A percentile compares a stretch with the other conserved stretches of the same genome.
These are phyloP conservation scores for Phymanthus crucifer DNA, from an alignment of 92 coral and sea anemone species.

Conservation along the genomic window DNA sequence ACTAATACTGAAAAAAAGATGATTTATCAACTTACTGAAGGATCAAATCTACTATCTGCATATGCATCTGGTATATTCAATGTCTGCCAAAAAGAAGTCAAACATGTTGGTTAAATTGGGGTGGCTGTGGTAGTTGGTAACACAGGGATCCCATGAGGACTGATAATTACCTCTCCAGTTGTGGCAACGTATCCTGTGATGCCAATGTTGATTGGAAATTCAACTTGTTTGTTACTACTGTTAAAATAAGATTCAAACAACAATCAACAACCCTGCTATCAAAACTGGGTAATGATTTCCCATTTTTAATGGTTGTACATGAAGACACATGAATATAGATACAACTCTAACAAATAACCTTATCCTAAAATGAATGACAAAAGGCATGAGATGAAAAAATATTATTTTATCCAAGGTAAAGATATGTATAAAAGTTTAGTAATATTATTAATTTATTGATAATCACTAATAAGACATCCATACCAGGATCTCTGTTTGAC, in stretches of 20 bases:
- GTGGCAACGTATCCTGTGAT: slow-evolving; percentile 99
- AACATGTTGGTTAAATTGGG: background rate
- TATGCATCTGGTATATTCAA: slow-evolving; percentile 96
- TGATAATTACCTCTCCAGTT: slow-evolving; percentile 83
- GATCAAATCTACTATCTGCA: slow-evolving; percentile 95
- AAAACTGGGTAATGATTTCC: no score
- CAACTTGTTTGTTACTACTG: slow-evolving; percentile 92
- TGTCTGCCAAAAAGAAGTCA: slow-evolving; percentile 54
- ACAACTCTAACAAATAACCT: no score
- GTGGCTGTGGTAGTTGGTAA: background rate
- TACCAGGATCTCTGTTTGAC: slow-evolving; percentile 93
- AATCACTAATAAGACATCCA: background rate
- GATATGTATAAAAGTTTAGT: background rate
- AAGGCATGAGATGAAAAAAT: no score
- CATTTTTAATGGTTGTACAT: no score
- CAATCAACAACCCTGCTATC: background rate
- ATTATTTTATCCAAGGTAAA: background rate
- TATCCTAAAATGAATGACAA: no score
- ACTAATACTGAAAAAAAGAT: background rate
- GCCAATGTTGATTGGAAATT: slow-evolving; percentile 95
- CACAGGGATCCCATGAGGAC: background rate
- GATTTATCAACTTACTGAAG: slow-evolving; percentile 70
- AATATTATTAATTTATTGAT: no score
- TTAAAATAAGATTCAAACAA: background rate
- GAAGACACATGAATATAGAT: no score